Base-by-base conservation (phyloP, 2,113 vertebrate genomes). In the Thermophis baileyi region DNA sequence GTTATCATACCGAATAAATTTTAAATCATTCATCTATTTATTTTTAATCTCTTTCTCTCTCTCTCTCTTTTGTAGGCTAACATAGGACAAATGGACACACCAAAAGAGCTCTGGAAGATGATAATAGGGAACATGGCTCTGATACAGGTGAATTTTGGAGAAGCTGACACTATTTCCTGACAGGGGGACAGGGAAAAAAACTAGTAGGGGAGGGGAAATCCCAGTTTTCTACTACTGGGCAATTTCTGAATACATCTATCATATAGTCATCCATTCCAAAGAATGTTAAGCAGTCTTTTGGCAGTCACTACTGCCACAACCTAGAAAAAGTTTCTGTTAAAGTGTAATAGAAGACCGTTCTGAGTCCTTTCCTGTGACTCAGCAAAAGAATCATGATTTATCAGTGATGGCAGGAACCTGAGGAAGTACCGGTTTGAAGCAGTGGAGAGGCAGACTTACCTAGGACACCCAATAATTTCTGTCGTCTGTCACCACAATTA, bases 31-130 rank as follows among this genome's bases (percentile, higher is more conserved):
- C 69, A 51, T 85, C 51, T 40, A 16, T 35, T 54, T 55, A 16
- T 87, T 27, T 87, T 87, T 87, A 87, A 87, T 40, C 30, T 4
- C 54, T 40, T 35, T 3, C 57, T 4, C 25, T 44, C 94, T 74
- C 93, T 63, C 30, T 69, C 30, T n/a, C 30, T 95, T 57, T 25
- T 92, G 1, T 97, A 99, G 99, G 99, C 99, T 95, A 99, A 99
- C 89, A 99, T 99, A 90, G 99, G 99, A 93, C 99, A 99, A 91
- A 99, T 99, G 99, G 99, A 99, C 94, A 98, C 98, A n/a, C 96
- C 98, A 94, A 99, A 98, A 97, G 99, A 99, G 96, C 99, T 99
- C 98, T 99, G 99, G 99, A 98, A 97, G 96, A 99, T 99, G 99
- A 98, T 99, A 92, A 98, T 98, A 1, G 99, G 99, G 91, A 99